Evolutionary conservation across 2,888 invertebrate species (phyloP).

Genomic region (Neocrepidodera transversa): DNA sequence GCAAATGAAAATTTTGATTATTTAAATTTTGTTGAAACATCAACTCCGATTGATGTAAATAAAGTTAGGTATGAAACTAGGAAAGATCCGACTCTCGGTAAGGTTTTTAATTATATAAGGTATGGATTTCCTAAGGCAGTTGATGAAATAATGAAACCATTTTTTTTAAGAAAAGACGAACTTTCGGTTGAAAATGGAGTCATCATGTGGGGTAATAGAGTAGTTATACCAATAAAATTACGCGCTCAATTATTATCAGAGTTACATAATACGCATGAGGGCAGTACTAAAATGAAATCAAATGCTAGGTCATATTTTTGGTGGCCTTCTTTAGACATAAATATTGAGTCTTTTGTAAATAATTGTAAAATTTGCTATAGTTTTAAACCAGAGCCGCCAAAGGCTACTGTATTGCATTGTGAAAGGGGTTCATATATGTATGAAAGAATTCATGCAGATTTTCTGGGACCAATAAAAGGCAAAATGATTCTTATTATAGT

Average conservation of each 20-base stretch:
- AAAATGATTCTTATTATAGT: constrained; percentile 13
- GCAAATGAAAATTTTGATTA: constrained; percentile 2
- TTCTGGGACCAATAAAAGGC: constrained; percentile 12
- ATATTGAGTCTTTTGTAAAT: constrained; percentile 7
- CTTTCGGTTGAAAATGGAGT: not conserved
- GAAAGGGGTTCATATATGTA: constrained; percentile 3
- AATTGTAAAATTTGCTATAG: not conserved
- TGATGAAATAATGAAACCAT: not conserved
- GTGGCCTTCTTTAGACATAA: constrained; percentile 6
- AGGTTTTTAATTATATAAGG: not conserved
- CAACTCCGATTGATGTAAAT: constrained; percentile 1
- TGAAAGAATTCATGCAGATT: constrained; percentile 21
- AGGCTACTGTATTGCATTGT: constrained; percentile 1
- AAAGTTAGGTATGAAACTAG: constrained; percentile 17
- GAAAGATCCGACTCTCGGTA: constrained; percentile 1
- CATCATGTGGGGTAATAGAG: not conserved
- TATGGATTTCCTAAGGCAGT: not conserved
- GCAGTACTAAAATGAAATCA: constrained; percentile 9
- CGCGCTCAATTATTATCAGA: not conserved
- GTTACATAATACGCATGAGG: constrained; percentile 4
- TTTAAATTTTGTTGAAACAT: constrained; percentile 5
- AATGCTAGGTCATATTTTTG: constrained; percentile 13
- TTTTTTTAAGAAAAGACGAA: not conserved
- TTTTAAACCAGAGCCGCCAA: constrained; percentile 8
- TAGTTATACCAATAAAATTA: no score